These are phyloP conservation scores for Aphidius ervi DNA, from an alignment of 1,140 invertebrate species.

Conservation along the genomic window DNA sequence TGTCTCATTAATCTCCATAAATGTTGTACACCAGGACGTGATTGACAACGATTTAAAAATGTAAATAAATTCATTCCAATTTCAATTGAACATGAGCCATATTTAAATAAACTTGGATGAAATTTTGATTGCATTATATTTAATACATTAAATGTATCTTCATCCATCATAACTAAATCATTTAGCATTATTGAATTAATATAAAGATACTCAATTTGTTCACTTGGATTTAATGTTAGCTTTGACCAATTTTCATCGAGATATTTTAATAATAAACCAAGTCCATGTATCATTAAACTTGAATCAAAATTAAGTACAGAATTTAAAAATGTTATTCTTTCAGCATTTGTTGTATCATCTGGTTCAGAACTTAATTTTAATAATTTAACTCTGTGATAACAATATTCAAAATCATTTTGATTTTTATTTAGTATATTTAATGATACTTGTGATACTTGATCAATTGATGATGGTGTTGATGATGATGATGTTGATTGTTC, in stretches of 20 bases:
- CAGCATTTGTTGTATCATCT: constrained; percentile 54
- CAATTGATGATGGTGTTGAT: constrained; percentile 32
- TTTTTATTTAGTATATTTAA: constrained; percentile 56
- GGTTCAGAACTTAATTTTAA: constrained; percentile 62
- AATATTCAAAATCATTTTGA: constrained; percentile 55
- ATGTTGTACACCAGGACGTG: constrained; percentile 55
- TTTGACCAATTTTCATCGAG: constrained; percentile 66
- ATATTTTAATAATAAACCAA: constrained; percentile 71
- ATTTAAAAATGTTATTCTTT: constrained; percentile 62
- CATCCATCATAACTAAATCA: constrained; percentile 68
- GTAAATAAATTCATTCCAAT: constrained; percentile 72
- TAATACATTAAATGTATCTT: constrained; percentile 66
- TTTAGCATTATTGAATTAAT: constrained; percentile 62
- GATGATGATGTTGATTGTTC: constrained; percentile 28
- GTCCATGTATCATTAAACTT: constrained; percentile 62
- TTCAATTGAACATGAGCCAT: constrained; percentile 55
- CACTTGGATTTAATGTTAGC: constrained; percentile 56
- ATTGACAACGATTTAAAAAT: constrained; percentile 68
- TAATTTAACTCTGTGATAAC: constrained; percentile 52
- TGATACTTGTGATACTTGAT: constrained; percentile 35
- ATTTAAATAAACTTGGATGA: constrained; percentile 76
- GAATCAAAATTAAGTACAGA: constrained; percentile 67
- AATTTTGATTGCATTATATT: constrained; percentile 69
- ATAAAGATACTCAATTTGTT: constrained; percentile 57
- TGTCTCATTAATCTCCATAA: constrained; percentile 60